phyloP scores from a whole-genome alignment of 2,888 invertebrate species.

The Tigriopus californicus region DNA sequence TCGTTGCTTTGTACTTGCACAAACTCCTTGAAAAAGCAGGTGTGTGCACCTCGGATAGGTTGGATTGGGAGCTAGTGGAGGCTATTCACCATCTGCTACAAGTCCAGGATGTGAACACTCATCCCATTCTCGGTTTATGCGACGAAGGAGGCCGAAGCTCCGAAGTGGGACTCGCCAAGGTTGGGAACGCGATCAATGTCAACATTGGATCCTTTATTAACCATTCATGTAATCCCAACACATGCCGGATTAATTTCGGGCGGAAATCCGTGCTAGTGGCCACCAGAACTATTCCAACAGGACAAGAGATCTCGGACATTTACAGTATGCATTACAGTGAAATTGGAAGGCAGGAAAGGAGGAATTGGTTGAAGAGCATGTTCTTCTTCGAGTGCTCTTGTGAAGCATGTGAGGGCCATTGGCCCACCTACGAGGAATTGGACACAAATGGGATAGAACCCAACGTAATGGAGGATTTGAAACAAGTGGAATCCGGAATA shows the following conservation, averaged over 20 bases:
- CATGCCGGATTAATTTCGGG: background rate
- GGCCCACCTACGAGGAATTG: background rate
- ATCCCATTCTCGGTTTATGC: no score
- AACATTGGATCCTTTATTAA: background rate
- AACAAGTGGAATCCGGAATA: no score
- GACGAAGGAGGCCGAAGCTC: no score
- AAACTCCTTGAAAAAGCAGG: no score
- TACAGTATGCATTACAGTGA: background rate
- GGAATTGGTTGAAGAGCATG: background rate
- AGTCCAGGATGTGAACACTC: no score
- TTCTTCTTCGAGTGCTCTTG: constrained; percentile 5
- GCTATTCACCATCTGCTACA: no score
- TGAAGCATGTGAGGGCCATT: background rate
- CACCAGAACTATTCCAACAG: background rate
- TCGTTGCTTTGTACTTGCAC: no score
- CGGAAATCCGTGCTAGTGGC: background rate
- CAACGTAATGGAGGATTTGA: no score
- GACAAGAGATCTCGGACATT: constrained; percentile 10
- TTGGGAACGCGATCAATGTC: no score
- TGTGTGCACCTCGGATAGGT: no score
- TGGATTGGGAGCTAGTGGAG: no score
- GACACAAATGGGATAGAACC: background rate
- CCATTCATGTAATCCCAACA: constrained; percentile 9
- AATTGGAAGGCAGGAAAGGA: background rate
- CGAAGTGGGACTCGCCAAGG: no score